Percentiles rank a stretch among this genome's conserved stretches.
phyloP scores from a whole-genome alignment of 2,113 vertebrate genomes.

The Lepidiolamprologus cunningtoni region DNA sequence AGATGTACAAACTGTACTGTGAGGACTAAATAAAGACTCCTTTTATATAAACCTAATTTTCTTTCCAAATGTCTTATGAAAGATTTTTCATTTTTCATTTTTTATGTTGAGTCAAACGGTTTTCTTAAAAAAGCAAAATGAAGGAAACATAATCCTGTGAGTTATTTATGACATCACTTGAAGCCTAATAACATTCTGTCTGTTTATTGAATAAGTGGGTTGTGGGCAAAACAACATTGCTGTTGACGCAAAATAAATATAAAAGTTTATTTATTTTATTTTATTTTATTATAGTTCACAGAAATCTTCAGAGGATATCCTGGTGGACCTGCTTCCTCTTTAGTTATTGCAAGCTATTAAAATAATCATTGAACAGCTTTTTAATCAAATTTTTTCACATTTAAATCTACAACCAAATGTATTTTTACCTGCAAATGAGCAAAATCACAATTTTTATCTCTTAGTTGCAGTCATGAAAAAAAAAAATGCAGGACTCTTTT shows the following conservation, averaged over 20 bases:
- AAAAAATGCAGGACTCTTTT: background rate
- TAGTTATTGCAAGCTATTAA: background rate
- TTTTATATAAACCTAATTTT: background rate
- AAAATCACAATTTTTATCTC: background rate
- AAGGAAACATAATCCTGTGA: background rate
- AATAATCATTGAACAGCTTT: background rate
- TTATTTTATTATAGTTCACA: background rate
- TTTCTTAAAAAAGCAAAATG: background rate
- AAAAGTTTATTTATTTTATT: background rate
- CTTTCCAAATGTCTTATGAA: background rate
- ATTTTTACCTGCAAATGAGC: background rate
- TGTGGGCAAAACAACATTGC: background rate
- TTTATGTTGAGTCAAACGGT: background rate
- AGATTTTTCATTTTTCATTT: background rate
- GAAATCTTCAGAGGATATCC: background rate
- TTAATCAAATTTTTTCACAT: background rate
- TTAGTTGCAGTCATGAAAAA: background rate
- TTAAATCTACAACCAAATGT: background rate
- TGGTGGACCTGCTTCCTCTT: background rate
- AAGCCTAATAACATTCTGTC: background rate
- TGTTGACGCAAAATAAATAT: background rate
- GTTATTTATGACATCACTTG: background rate
- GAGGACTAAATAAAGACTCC: background rate
- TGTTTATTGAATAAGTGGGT: background rate
- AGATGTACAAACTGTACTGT: background rate